Evolutionary conservation across 2,888 invertebrate species (phyloP).

Genomic region (Mythimna impura): DNA sequence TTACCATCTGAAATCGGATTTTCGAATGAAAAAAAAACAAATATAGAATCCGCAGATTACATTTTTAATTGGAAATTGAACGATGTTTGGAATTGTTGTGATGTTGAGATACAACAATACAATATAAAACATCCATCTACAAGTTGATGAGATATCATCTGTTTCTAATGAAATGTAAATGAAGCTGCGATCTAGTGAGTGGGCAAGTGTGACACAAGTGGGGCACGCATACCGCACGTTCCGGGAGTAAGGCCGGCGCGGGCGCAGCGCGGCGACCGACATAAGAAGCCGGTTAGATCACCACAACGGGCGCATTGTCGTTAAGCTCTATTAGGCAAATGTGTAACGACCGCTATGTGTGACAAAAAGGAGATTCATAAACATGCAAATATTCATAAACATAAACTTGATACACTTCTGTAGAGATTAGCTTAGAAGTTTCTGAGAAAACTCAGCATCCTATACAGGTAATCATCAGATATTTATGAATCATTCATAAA

Average conservation of each 20-base stretch:
- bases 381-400: conserved; percentile 18
- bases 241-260: conserved; percentile 52
- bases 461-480: background rate
- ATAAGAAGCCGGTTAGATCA: conserved; percentile 68
- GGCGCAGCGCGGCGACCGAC: conserved; percentile 58
- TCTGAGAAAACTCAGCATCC: background rate
- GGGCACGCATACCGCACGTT: conserved; percentile 69
- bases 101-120: conserved; percentile 11
- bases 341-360: conserved; percentile 46
- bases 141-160: conserved; percentile 44
- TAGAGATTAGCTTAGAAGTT: conserved; percentile 2
- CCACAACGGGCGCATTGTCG: conserved; percentile 55
- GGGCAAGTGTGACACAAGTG: conserved; percentile 65
- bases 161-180: conserved; percentile 63
- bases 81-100: conserved; percentile 6
- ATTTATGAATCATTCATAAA: background rate
- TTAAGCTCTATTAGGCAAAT: conserved; percentile 55
- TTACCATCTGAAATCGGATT: conserved; percentile 51
- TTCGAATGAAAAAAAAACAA: conserved; percentile 36
- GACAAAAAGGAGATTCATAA: conserved; percentile 24
- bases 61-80: conserved; percentile 48
- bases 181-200: conserved; percentile 59
- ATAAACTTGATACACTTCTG: background rate
- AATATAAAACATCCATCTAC: conserved; percentile 9
- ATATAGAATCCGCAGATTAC: conserved; percentile 33